Evolutionary conservation across 2,888 invertebrate species (phyloP).

Genomic region (Apocheima hispidaria): DNA sequence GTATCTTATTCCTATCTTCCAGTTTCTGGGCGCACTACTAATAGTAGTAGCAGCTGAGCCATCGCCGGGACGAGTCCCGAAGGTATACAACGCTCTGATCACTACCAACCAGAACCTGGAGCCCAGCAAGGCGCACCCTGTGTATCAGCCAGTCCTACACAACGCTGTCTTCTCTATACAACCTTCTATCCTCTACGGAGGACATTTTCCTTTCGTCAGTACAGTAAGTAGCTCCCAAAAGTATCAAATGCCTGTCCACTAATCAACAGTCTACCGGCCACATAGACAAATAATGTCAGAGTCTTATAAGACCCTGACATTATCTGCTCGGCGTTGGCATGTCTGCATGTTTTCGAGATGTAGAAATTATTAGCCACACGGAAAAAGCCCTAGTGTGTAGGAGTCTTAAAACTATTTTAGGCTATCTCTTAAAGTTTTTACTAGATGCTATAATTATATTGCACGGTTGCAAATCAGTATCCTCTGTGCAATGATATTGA

Average conservation of each 20-base stretch:
- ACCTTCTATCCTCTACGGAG: slow-evolving; percentile 69
- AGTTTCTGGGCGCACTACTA: slow-evolving; percentile 64
- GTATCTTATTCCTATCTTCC: slow-evolving; percentile 43
- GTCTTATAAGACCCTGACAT: no score
- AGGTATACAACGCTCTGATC: slow-evolving; percentile 92
- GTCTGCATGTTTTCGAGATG: no score
- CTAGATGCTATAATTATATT: no score
- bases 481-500: no score
- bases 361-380: no score
- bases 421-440: no score
- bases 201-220: slow-evolving; percentile 67
- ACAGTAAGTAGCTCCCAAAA: slow-evolving; percentile 56
- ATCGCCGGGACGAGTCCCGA: slow-evolving; percentile 88
- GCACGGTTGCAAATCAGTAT: no score
- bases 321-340: no score
- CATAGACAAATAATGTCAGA: no score
- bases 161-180: slow-evolving; percentile 83
- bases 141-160: slow-evolving; percentile 90
- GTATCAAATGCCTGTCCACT: background rate
- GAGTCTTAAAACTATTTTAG: no score
- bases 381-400: no score
- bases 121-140: slow-evolving; percentile 91
- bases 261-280: no score
- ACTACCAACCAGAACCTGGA: slow-evolving; percentile 91
- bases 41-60: slow-evolving; percentile 59